Evolutionary conservation across 2,113 vertebrate genomes (phyloP).

Genomic region (Pan paniscus): DNA sequence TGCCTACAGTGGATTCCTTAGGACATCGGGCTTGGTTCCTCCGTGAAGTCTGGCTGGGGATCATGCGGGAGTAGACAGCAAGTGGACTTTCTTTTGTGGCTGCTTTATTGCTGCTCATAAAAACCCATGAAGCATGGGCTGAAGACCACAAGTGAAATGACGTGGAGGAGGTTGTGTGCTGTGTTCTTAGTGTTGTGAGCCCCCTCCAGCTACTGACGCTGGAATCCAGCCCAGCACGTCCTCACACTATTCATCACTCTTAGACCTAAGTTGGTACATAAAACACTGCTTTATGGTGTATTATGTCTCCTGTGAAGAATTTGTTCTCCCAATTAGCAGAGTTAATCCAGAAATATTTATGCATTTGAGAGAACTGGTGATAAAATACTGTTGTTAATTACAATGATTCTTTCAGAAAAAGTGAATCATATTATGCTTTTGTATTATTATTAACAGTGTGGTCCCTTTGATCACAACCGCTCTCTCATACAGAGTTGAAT

Average conservation of each 20-base stretch:
- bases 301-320: neutral
- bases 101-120: neutral
- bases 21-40: rapidly evolving
- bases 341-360: constrained; percentile 47
- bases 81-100: neutral
- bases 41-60: neutral
- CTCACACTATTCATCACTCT: neutral
- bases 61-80: neutral
- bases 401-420: neutral
- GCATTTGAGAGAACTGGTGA: neutral
- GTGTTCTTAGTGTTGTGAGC: rapidly evolving
- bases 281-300: neutral
- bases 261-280: neutral
- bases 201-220: rapidly evolving
- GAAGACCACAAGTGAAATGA: neutral
- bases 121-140: neutral
- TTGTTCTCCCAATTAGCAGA: constrained; percentile 27
- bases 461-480: neutral
- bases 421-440: neutral
- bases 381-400: constrained; percentile 44
- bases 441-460: neutral
- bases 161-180: neutral
- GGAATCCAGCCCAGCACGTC: no score
- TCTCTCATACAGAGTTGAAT: neutral
- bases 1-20: neutral